Conservation (phyloP, 2,113 vertebrate species). For the Nestor notabilis region DNA sequence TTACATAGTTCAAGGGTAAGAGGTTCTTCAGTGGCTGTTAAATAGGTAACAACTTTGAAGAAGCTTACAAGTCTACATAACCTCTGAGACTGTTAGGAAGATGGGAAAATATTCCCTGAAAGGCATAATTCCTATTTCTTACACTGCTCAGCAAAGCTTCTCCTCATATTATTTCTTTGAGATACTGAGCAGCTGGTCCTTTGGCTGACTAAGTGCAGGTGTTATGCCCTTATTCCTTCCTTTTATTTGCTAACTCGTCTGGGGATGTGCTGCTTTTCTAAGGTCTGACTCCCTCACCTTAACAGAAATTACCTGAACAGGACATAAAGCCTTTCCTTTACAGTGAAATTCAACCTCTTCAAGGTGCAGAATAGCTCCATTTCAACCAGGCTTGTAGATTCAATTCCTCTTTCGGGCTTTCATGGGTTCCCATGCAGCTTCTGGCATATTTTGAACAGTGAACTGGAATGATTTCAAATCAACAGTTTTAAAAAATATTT, state of each 20-base stretch:
- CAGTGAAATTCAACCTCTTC: neutral
- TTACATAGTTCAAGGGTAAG: neutral
- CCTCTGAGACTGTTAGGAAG: neutral
- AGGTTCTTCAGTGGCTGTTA: neutral
- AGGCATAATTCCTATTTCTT: neutral
- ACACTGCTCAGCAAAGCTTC: neutral
- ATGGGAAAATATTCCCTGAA: neutral
- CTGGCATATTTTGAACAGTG: neutral
- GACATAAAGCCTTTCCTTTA: neutral
- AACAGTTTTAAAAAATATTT: neutral
- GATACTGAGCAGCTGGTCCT: neutral
- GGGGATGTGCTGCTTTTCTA: neutral
- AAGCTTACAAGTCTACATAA: neutral
- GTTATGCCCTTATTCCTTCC: neutral
- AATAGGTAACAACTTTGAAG: neutral
- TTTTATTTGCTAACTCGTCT: neutral
- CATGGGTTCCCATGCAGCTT: neutral
- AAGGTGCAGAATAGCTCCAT: neutral
- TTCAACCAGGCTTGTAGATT: neutral
- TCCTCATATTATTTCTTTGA: neutral
- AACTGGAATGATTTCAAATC: neutral
- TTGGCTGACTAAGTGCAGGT: neutral
- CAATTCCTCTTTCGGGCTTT: neutral
- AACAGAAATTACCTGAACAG: neutral
- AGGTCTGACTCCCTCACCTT: neutral